Base-by-base conservation (phyloP, 2,888 invertebrate genomes). In the Drosophila pseudotalamancana region DNA sequence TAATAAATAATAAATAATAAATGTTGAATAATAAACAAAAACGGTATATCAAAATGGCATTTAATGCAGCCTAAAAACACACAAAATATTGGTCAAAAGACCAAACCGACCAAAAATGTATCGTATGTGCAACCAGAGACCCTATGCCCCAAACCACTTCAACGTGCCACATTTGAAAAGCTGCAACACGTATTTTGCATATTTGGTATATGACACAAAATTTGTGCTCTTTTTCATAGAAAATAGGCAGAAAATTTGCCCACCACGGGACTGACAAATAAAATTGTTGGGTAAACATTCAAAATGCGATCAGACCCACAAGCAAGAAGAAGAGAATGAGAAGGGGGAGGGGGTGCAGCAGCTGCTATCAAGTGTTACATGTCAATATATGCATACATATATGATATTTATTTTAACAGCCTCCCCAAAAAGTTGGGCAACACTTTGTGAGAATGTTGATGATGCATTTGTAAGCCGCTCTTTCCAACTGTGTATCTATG, bases 221-320 rank as follows among this genome's bases (percentile, higher is more conserved):
- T 42, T 78, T 57, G 62, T 49, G 48, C 23, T 19, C 11, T 6
- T 11, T 31, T 55, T 50, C 14, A 35, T 35, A 49, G 42, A 56
- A 48, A 61, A 61, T 48, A 43, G 50, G 12, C 34, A 48, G 29
- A 56, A 53, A 50, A 67, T 56, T 65, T 48, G 31, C 51, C n/a
- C 48, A 59, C 42, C 39, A 49, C 42, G 37, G 31, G 11, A 29
- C 23, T 32, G 21, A 14, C 49, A 49, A 59, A 64, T 55, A 54
- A 32, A 45, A 62, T 66, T 72, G 51, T 56, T 59, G 8, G 23
- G 18, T 19, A 40, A 60, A 55, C 64, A 81, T 81, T 72, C 60
- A 63, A 72, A 77, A 72, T 55, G 59, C 72, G 55, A 81, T 74
- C 63, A 74, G 72, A 81, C 45, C n/a, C n/a, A n/a, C n/a, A n/a